phyloP scores from a whole-genome alignment of 2,113 vertebrate genomes.

The Erythrocercus mccallii region DNA sequence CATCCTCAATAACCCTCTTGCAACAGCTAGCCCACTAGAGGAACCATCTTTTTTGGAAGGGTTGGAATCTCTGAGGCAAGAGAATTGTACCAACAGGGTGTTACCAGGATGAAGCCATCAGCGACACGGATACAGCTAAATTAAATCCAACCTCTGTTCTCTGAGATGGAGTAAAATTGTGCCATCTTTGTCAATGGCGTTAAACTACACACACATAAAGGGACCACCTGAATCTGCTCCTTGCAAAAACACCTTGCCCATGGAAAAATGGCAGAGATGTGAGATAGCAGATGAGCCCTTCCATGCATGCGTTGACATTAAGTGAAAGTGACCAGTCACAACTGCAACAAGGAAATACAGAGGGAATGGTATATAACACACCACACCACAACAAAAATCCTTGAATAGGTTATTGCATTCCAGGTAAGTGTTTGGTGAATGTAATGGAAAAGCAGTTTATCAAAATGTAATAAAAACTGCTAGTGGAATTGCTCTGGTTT shows the following conservation, averaged over 20 bases:
- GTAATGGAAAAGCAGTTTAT: not conserved
- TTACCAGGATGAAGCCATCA: not conserved
- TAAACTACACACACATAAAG: not conserved
- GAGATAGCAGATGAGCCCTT: not conserved
- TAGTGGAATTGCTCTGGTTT: not conserved
- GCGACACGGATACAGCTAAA: not conserved
- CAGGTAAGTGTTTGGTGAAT: not conserved
- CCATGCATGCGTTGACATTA: rapidly evolving
- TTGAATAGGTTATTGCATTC: not conserved
- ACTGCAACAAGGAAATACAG: not conserved
- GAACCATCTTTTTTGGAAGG: not conserved
- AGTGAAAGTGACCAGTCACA: not conserved
- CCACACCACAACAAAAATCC: rapidly evolving
- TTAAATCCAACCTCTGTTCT: not conserved
- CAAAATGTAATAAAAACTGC: not conserved
- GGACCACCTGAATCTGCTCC: not conserved
- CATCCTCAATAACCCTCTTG: not conserved
- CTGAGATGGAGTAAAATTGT: not conserved
- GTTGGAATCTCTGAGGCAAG: not conserved
- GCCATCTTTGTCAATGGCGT: rapidly evolving
- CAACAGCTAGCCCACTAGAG: not conserved
- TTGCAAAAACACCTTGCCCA: not conserved
- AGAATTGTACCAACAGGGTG: not conserved
- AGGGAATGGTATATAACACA: not conserved
- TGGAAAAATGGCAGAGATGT: not conserved